Percentiles rank a stretch among this genome's conserved stretches.
Conservation (phyloP, 35 echinoderm and acorn worm genomes). For the Apostichopus californicus region DNA sequence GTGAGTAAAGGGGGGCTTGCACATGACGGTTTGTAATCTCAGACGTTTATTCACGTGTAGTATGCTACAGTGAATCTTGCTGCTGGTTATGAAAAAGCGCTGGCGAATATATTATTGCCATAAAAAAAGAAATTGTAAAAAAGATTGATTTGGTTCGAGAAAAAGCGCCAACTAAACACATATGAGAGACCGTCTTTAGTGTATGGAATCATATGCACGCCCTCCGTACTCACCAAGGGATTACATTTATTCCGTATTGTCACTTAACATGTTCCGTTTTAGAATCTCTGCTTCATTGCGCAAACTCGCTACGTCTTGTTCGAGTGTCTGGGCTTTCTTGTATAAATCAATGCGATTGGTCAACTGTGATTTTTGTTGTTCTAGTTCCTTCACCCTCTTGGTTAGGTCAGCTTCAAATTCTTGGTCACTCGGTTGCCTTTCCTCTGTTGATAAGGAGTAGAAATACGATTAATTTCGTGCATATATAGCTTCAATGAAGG, state of each 20-base stretch:
- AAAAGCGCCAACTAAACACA: background rate
- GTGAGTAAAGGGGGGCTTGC: slow-evolving; percentile 48
- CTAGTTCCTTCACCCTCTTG: slow-evolving; percentile 48
- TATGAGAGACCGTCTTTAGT: background rate
- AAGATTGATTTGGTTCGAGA: background rate
- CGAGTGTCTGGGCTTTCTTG: slow-evolving; percentile 56
- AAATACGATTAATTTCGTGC: too few species aligned
- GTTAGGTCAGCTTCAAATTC: slow-evolving; percentile 37
- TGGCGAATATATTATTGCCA: background rate
- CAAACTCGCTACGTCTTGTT: slow-evolving; percentile 48
- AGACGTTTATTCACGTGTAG: background rate
- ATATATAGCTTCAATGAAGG: too few species aligned
- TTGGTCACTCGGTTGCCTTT: slow-evolving; percentile 46
- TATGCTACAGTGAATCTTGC: background rate
- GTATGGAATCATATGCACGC: slow-evolving; percentile 36
- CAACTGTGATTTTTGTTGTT: slow-evolving; percentile 42
- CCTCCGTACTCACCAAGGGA: slow-evolving; percentile 44
- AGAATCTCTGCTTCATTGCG: slow-evolving; percentile 53
- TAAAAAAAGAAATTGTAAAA: background rate
- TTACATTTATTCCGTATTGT: slow-evolving; percentile 24
- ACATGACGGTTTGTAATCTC: slow-evolving; percentile 30
- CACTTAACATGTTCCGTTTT: slow-evolving; percentile 56
- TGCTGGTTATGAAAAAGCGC: background rate
- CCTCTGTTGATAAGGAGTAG: slow-evolving; percentile 19
- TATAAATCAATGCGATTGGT: slow-evolving; percentile 37